Percentiles rank a stretch among this genome's conserved stretches.
phyloP scores from a whole-genome alignment of 2,888 invertebrate species.

The Leptothorax acervorum region DNA sequence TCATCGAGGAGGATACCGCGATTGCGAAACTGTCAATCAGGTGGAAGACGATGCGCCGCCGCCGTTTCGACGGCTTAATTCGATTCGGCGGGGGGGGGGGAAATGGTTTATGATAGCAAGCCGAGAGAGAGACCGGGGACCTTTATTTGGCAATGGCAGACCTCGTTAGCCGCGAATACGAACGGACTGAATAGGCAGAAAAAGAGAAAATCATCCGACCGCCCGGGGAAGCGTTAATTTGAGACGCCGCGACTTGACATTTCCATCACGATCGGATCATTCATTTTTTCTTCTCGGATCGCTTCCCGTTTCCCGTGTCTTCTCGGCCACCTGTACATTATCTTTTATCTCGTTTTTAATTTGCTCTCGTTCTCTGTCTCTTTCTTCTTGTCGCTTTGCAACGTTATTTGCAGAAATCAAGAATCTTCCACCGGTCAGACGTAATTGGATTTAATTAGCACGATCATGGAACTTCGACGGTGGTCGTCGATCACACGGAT shows the following conservation, averaged over 20 bases:
- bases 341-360: constrained; percentile 48
- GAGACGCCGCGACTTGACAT: constrained; percentile 46
- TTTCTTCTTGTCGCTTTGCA: constrained; percentile 18
- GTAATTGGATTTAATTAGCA: constrained; percentile 64
- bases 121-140: background rate
- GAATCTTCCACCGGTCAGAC: background rate
- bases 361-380: constrained; percentile 17
- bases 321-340: background rate
- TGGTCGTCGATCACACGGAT: constrained; percentile 36
- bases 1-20: constrained; percentile 20
- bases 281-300: constrained; percentile 7
- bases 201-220: constrained; percentile 49
- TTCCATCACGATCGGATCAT: constrained; percentile 54
- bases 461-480: constrained; percentile 48
- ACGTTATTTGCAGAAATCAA: constrained; percentile 48
- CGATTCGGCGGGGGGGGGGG: constrained; percentile 23
- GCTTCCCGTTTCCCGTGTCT: constrained; percentile 2
- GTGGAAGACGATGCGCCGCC: constrained; percentile 58
- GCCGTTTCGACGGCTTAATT: constrained; percentile 68
- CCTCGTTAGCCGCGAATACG: constrained; percentile 64
- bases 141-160: constrained; percentile 67
- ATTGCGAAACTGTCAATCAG: constrained; percentile 65
- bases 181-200: constrained; percentile 35
- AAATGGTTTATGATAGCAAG: constrained; percentile 65
- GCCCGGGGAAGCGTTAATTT: constrained; percentile 65